Evolutionary conservation across 2,797 vertebrate species (phyloP).

Genomic region (Brotula barbata): DNA sequence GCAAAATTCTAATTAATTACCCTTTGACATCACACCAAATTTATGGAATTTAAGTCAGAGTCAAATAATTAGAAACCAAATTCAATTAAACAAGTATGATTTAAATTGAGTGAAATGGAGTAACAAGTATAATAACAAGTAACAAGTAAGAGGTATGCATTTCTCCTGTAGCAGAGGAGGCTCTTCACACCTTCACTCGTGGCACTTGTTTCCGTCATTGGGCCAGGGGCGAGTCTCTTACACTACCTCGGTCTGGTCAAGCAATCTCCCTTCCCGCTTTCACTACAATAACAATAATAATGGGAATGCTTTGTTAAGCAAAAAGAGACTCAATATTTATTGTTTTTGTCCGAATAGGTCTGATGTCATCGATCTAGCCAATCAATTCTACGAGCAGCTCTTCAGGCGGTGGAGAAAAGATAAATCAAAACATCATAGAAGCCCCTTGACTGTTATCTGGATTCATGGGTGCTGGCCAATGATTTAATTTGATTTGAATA

Average conservation of each 20-base stretch:
- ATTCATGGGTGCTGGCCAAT: conserved; percentile 34
- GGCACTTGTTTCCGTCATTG: too few species aligned
- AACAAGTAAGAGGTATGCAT: too few species aligned
- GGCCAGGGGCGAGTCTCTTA: too few species aligned
- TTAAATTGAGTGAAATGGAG: too few species aligned
- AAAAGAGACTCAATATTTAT: conserved; percentile 65
- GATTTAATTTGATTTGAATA: conserved; percentile 55
- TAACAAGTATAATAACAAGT: too few species aligned
- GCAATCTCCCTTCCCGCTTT: conserved; percentile 40
- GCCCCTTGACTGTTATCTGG: conserved; percentile 51
- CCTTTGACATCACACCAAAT: too few species aligned
- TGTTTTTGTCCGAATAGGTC: conserved; percentile 68
- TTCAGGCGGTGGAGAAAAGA: conserved; percentile 37
- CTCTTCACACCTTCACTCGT: conserved; percentile 60
- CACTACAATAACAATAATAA: conserved; percentile 50
- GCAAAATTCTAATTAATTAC: too few species aligned
- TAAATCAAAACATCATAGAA: conserved; percentile 53
- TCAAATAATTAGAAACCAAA: too few species aligned
- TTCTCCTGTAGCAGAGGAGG: too few species aligned
- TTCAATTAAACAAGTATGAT: too few species aligned
- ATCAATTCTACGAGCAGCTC: conserved; percentile 63
- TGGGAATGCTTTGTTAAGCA: conserved; percentile 27
- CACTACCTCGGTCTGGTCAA: conserved; percentile 50
- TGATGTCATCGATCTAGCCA: conserved; percentile 47
- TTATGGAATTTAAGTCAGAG: too few species aligned